Conservation (phyloP, 2,797 vertebrate species). For the Sternarchorhynchus goeldii region DNA sequence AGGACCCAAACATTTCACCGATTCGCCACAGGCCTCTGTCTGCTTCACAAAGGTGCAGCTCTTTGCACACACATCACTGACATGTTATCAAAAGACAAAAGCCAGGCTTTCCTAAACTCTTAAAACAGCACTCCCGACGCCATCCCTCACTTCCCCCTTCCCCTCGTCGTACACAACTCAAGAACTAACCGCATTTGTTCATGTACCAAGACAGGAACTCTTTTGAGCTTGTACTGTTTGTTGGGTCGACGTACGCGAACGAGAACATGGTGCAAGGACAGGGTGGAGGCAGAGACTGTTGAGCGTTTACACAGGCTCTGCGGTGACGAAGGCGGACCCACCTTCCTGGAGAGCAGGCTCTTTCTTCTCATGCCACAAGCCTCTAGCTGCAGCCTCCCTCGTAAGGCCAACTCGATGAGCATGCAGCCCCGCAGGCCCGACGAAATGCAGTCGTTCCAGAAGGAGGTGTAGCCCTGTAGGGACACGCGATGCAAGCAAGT, state of each 20-base stretch:
- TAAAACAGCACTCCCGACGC: background rate
- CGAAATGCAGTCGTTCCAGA: conserved; percentile 99
- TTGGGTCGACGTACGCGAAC: background rate
- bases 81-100: conserved; percentile 1
- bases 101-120: background rate
- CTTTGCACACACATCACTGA: background rate
- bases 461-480: conserved; percentile 92
- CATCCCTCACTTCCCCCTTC: background rate
- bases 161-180: background rate
- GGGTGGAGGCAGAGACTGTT: background rate
- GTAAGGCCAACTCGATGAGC: conserved; percentile 91
- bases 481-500: background rate
- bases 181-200: background rate
- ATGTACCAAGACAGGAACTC: background rate
- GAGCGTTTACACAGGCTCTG: background rate
- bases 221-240: background rate
- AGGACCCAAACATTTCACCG: background rate
- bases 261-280: background rate
- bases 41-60: background rate
- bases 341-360: conserved; percentile 92
- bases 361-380: conserved; percentile 94
- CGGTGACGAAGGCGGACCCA: conserved; percentile 53
- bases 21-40: background rate
- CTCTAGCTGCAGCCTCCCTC: conserved; percentile 91
- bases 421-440: conserved; percentile 95